Evolutionary conservation across 2,113 vertebrate species (phyloP), one percentile per base, ranked within the genome.

Genomic region (Gila orcuttii): DNA sequence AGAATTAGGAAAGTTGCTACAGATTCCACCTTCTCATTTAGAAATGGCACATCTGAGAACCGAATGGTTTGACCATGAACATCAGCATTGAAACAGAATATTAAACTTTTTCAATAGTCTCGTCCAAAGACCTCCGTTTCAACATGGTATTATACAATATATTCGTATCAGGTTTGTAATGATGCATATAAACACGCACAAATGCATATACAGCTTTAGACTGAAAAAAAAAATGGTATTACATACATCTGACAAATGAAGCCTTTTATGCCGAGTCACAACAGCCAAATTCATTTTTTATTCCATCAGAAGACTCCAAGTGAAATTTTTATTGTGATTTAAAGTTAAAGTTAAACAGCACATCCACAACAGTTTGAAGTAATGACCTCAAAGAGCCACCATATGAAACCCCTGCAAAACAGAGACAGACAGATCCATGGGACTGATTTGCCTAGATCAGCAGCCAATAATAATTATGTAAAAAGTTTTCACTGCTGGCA

Each of bases 21-120:
- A 85, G 55, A 87, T 66, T 78, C 77, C n/a, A 52, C 42, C 76
- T 79, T 57, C 79, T 85, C 47, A 47, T 66, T 69, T 47, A 69
- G 62, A 78, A 85, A 87, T 89, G 88, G 85, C 88, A 87, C 82
- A 62, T 86, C n/a, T 83, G 60, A 89, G 42, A 83, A 82, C 52
- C 23, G 5, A 68, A 76, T 79, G 55, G 36, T 36, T 76, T 78
- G 62, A 89, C 31, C 57, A 64, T 62, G 28, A 68, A 85, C 84
- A 71, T 80, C 47, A 84, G 28, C 55, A 21, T 36, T 55, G 83
- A 47, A 78, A 79, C 15, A 12, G 28, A 76, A 79, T 50, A 66
- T 64, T 15, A 50, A 31, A 79, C 47, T 73, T 45, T n/a, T 79
- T 15, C 36, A 42, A 79, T 60, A 79, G 55, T 62, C 62, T 42